Evolutionary conservation across 2,113 vertebrate genomes (phyloP).

Genomic region (Galeopterus variegatus): DNA sequence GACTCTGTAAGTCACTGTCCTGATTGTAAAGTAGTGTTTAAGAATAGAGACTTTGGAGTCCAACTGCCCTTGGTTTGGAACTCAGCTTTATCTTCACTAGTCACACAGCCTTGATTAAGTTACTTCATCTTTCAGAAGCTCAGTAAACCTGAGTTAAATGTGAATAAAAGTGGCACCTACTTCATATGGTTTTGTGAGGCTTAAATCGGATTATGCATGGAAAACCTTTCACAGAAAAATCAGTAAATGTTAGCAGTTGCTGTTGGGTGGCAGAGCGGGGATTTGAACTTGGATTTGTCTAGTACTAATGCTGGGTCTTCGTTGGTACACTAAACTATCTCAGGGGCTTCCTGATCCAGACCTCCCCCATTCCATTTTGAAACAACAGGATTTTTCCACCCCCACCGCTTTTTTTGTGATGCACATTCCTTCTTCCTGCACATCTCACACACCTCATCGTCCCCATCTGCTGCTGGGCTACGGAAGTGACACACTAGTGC

Average conservation of each 20-base stretch:
- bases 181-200: not conserved
- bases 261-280: not conserved
- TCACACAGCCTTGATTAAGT: not conserved
- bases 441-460: constrained; percentile 64
- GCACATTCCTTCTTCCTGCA: constrained; percentile 62
- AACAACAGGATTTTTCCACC: not conserved
- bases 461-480: constrained; percentile 73
- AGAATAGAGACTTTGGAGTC: not conserved
- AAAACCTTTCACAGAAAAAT: not conserved
- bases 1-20: not conserved
- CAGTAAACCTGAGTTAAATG: not conserved
- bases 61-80: not conserved
- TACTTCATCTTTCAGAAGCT: not conserved
- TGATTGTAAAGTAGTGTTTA: rapidly evolving
- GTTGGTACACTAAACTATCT: not conserved
- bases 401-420: not conserved
- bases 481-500: constrained; percentile 61
- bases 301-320: not conserved
- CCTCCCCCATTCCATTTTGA: not conserved
- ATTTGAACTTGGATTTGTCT: not conserved
- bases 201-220: not conserved
- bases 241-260: not conserved
- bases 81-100: not conserved
- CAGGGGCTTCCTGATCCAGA: not conserved
- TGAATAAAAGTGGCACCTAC: not conserved